These are phyloP conservation scores for Agapornis roseicollis DNA, from an alignment of 2,113 vertebrate species.

Conservation along the genomic window DNA sequence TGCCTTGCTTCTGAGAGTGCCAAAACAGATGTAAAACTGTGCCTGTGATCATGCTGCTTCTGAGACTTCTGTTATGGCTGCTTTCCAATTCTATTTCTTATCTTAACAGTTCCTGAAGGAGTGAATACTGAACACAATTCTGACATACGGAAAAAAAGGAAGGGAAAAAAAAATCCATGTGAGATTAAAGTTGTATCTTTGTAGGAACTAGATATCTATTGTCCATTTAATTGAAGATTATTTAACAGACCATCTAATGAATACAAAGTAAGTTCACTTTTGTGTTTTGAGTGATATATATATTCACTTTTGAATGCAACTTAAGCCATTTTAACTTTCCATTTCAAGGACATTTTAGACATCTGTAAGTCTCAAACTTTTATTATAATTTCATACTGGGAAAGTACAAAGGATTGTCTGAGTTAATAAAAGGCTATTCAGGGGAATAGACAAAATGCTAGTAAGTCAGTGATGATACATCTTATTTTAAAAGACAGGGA, in stretches of 20 bases:
- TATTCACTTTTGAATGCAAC: constrained; percentile 33
- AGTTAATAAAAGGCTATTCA: constrained; percentile 61
- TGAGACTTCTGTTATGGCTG: background rate
- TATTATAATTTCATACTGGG: constrained; percentile 58
- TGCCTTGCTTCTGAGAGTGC: background rate
- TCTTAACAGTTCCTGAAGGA: constrained; percentile 1
- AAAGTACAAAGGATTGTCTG: constrained; percentile 50
- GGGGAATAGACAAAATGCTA: constrained; percentile 43
- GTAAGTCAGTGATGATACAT: constrained; percentile 26
- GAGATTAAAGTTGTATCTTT: constrained; percentile 55
- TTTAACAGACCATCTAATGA: constrained; percentile 55
- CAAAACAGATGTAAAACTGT: background rate
- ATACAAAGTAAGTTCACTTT: constrained; percentile 62
- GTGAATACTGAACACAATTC: background rate
- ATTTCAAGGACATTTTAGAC: constrained; percentile 68
- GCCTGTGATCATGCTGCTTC: background rate
- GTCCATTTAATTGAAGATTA: constrained; percentile 63
- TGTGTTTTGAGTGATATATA: constrained; percentile 33
- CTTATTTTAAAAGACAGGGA: constrained; percentile 39
- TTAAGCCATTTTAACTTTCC: constrained; percentile 15
- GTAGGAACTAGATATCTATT: constrained; percentile 27
- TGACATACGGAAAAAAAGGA: background rate
- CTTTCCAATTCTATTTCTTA: background rate
- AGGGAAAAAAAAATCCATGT: background rate
- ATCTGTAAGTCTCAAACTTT: constrained; percentile 44